phyloP scores from a whole-genome alignment of 1,140 invertebrate species.

The Orius insidiosus region DNA sequence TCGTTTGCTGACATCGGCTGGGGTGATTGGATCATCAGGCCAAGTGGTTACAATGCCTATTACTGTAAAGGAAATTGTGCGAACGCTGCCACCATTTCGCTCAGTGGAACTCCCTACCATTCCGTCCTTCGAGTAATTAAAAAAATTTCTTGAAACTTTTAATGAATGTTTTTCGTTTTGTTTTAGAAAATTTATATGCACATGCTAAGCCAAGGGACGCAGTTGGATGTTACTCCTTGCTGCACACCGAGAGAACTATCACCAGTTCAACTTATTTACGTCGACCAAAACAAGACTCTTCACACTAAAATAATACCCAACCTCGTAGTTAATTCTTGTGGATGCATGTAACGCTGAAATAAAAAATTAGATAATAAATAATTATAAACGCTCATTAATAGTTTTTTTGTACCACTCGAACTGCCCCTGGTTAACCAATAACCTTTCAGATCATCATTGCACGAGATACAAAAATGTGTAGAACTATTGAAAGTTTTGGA shows the following conservation, averaged over 20 bases:
- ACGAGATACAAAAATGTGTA: too few relatives aligned
- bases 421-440: too few relatives aligned
- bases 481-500: too few relatives aligned
- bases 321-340: slow-evolving; percentile 67
- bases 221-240: slow-evolving; percentile 32
- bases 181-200: too few relatives aligned
- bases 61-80: slow-evolving; percentile 66
- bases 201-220: too few relatives aligned
- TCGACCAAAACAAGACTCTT: slow-evolving; percentile 52
- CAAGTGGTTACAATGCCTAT: slow-evolving; percentile 61
- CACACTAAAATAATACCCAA: slow-evolving; percentile 59
- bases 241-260: slow-evolving; percentile 60
- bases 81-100: slow-evolving; percentile 15
- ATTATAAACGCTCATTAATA: too few relatives aligned
- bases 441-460: too few relatives aligned
- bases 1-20: slow-evolving; percentile 70
- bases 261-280: slow-evolving; percentile 52
- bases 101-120: slow-evolving; percentile 3
- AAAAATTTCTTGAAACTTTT: not conserved
- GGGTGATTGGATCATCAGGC: slow-evolving; percentile 72
- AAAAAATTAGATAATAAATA: too few relatives aligned
- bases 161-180: too few relatives aligned
- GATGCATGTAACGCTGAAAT: slow-evolving; percentile 52
- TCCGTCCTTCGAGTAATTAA: slow-evolving; percentile 2
- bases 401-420: too few relatives aligned